Conservation (phyloP, 2,888 invertebrate species). For the Agrotis puta region DNA sequence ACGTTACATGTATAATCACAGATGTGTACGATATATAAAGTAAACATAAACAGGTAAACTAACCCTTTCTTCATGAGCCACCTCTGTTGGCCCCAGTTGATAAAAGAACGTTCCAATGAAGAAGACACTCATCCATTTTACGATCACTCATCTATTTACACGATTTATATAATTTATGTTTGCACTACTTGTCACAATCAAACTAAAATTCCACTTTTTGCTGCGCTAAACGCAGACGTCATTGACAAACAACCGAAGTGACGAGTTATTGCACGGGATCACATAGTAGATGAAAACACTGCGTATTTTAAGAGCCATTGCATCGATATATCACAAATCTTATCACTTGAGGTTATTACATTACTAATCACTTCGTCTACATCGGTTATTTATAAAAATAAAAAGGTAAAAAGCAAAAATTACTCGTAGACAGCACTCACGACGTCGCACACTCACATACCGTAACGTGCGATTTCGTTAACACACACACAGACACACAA, state of each 20-base stretch:
- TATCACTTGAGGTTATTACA: constrained; percentile 88
- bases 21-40: constrained; percentile 70
- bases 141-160: constrained; percentile 86
- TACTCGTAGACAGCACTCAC: constrained; percentile 88
- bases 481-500: constrained; percentile 69
- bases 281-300: constrained; percentile 88
- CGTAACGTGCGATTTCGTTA: constrained; percentile 87
- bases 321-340: constrained; percentile 87
- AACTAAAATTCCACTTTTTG: constrained; percentile 90
- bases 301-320: constrained; percentile 85
- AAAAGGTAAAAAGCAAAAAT: constrained; percentile 90
- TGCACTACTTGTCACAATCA: constrained; percentile 90
- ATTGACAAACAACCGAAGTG: constrained; percentile 91
- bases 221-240: constrained; percentile 91
- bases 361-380: constrained; percentile 85
- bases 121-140: constrained; percentile 90
- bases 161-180: constrained; percentile 86
- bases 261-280: constrained; percentile 89
- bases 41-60: constrained; percentile 89
- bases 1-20: constrained; percentile 68
- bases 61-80: constrained; percentile 91
- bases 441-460: constrained; percentile 89
- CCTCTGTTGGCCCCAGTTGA: constrained; percentile 87
- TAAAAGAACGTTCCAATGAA: constrained; percentile 85
- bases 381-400: constrained; percentile 89